Percentiles rank a stretch among this genome's conserved stretches.
phyloP scores from a whole-genome alignment of 64 coral and sea anemone species.

The Trachythela sp. region DNA sequence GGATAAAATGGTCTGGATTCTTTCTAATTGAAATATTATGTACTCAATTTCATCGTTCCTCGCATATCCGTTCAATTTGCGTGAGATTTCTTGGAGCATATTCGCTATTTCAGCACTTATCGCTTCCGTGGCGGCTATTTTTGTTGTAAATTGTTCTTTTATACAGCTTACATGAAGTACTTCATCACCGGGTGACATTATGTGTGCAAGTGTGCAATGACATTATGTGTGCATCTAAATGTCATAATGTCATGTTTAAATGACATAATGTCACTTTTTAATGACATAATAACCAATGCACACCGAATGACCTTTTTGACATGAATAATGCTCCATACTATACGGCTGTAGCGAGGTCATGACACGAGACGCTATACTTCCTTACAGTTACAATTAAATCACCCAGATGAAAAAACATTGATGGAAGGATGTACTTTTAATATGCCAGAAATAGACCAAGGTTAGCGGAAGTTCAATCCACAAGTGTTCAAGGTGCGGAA shows the following conservation, averaged over 20 bases:
- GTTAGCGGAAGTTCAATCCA: too few relatives aligned
- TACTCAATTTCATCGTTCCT: not conserved
- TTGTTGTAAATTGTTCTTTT: not conserved
- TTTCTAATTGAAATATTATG: not conserved
- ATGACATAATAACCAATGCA: slow-evolving; percentile 15
- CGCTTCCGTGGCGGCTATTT: not conserved
- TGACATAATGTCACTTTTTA: not conserved
- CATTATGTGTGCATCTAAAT: not conserved
- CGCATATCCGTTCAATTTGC: not conserved
- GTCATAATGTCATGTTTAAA: slow-evolving; percentile 3
- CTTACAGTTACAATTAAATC: too few relatives aligned
- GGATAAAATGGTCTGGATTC: not conserved
- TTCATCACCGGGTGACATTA: not conserved
- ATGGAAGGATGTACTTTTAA: too few relatives aligned
- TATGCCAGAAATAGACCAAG: too few relatives aligned
- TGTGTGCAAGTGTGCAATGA: not conserved
- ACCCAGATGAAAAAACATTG: too few relatives aligned
- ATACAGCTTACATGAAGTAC: not conserved
- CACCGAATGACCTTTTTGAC: slow-evolving; percentile 10
- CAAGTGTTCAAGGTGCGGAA: too few relatives aligned
- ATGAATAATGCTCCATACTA: slow-evolving; percentile 25
- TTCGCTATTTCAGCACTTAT: not conserved
- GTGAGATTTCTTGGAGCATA: not conserved
- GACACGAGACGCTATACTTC: too few relatives aligned
- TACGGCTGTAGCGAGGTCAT: too few relatives aligned